phyloP scores from a whole-genome alignment of 2,113 vertebrate genomes.

The Anolis sagrei region DNA sequence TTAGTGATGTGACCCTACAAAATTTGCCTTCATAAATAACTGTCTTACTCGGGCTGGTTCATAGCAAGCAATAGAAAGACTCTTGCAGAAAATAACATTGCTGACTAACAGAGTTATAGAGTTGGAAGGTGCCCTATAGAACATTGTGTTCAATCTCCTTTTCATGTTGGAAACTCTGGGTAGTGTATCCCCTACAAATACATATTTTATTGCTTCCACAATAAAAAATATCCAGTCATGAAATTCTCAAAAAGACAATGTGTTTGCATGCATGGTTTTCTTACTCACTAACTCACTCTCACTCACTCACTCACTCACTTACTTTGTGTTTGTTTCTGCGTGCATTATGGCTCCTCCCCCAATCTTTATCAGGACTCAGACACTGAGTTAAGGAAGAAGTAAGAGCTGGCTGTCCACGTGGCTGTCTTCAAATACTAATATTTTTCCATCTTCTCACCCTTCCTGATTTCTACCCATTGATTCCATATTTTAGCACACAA shows the following conservation, averaged over 20 bases:
- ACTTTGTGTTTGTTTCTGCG: no score
- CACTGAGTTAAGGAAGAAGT: no score
- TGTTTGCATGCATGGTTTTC: no score
- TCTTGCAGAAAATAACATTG: background rate
- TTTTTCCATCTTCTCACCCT: background rate
- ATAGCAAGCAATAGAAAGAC: background rate
- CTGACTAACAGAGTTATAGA: background rate
- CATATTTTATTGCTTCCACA: background rate
- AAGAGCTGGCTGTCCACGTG: no score
- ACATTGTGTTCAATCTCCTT: no score
- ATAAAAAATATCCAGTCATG: background rate
- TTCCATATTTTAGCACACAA: background rate
- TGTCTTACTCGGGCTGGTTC: background rate
- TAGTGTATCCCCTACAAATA: no score
- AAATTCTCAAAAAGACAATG: background rate
- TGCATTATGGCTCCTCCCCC: no score
- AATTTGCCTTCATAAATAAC: background rate
- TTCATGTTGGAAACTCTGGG: no score
- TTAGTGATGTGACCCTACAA: background rate
- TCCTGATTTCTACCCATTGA: background rate
- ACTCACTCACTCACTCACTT: no score
- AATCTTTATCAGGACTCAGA: background rate
- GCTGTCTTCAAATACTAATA: background rate
- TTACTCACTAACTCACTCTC: no score
- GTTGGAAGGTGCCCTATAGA: background rate